Conservation (phyloP, 1,140 invertebrate genomes). For the Bombyx mori region ASM3026992v2 NC_085109.1:5365501-5366000, state of each 20-base stretch:
- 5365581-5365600: constrained; percentile 15
- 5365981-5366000: too few species aligned
- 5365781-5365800: constrained; percentile 30
- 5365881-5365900: too few species aligned
- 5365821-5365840: constrained; percentile 39
- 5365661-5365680: constrained; percentile 54
- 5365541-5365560: too few species aligned
- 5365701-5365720: constrained; percentile 67
- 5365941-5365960: too few species aligned
- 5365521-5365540: too few species aligned
- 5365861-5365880: neutral
- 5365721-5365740: constrained; percentile 49
- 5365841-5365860: constrained; percentile 28
- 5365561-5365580: too few species aligned
- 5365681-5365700: constrained; percentile 60
- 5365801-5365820: constrained; percentile 51
- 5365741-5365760: constrained; percentile 52
- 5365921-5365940: too few species aligned
- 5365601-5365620: constrained; percentile 25
- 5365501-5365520: too few species aligned
- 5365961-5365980: too few species aligned
- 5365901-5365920: too few species aligned
- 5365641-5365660: constrained; percentile 53
- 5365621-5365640: constrained; percentile 43
- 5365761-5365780: constrained; percentile 60